Evolutionary conservation across 2,888 invertebrate species (phyloP).

Genomic region (Eristalis pertinax): DNA sequence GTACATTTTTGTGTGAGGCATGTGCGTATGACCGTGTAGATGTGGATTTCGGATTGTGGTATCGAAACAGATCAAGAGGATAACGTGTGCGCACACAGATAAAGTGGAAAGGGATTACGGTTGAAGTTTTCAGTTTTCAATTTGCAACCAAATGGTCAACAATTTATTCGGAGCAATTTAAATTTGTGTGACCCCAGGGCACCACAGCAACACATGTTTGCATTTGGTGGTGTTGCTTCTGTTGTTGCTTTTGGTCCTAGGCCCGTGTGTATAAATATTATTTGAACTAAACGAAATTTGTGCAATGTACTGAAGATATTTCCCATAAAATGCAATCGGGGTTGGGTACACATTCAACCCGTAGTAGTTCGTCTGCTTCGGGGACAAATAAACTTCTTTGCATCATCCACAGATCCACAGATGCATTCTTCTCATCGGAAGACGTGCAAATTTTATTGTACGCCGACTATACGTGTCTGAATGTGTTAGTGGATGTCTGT

Average conservation of each 20-base stretch:
- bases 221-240: constrained; percentile 13
- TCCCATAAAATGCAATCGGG: constrained; percentile 18
- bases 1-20: constrained; percentile 15
- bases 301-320: constrained; percentile 40
- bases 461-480: not conserved
- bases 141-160: constrained; percentile 71
- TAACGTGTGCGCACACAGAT: constrained; percentile 64
- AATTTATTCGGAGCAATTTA: constrained; percentile 69
- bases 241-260: not conserved
- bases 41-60: constrained; percentile 7
- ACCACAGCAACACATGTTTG: constrained; percentile 58
- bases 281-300: constrained; percentile 55
- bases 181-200: constrained; percentile 67
- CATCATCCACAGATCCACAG: no score
- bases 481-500: constrained; percentile 8
- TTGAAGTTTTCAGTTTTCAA: constrained; percentile 66
- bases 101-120: constrained; percentile 61
- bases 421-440: constrained; percentile 51
- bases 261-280: constrained; percentile 42
- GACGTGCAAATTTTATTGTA: constrained; percentile 42
- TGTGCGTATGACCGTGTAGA: not conserved
- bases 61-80: constrained; percentile 63
- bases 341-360: not conserved
- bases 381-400: constrained; percentile 52
- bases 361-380: constrained; percentile 2